These are phyloP conservation scores for Drosophila koepferae DNA, from an alignment of 2,888 invertebrate genomes.

Conservation along the genomic window DNA sequence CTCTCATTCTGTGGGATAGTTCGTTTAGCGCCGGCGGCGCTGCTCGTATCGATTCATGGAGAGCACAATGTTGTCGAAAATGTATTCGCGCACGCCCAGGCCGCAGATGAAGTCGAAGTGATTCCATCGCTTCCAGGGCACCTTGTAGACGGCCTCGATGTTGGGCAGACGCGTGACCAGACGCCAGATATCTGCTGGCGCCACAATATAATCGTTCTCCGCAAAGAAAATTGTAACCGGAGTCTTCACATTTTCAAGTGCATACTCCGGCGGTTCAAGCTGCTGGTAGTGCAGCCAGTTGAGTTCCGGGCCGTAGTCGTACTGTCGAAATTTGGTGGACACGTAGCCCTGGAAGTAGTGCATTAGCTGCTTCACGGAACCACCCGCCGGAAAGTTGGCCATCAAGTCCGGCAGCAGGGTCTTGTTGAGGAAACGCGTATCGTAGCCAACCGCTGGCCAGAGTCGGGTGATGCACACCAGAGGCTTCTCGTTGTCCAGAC, in stretches of 20 bases:
- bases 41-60: constrained; percentile 80
- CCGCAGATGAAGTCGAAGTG: constrained; percentile 84
- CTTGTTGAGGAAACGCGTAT: constrained; percentile 81
- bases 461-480: constrained; percentile 81
- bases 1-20: not conserved
- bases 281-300: constrained; percentile 80
- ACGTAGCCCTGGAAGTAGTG: constrained; percentile 84
- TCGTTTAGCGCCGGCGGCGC: constrained; percentile 46
- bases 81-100: constrained; percentile 81
- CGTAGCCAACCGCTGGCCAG: constrained; percentile 84
- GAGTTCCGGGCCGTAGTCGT: constrained; percentile 82
- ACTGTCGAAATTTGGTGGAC: constrained; percentile 83
- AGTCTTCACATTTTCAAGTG: constrained; percentile 76
- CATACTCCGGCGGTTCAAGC: constrained; percentile 82
- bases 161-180: constrained; percentile 77
- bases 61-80: constrained; percentile 82
- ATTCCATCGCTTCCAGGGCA: constrained; percentile 84
- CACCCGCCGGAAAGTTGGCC: constrained; percentile 83
- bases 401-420: constrained; percentile 82
- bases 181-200: constrained; percentile 82
- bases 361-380: constrained; percentile 84
- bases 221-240: constrained; percentile 83
- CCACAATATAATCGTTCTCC: constrained; percentile 83
- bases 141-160: constrained; percentile 79
- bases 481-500: constrained; percentile 80